Percentiles rank a stretch among this genome's conserved stretches.
Evolutionary conservation across 2,113 vertebrate genomes (phyloP).

Genomic region (Grus americana): DNA sequence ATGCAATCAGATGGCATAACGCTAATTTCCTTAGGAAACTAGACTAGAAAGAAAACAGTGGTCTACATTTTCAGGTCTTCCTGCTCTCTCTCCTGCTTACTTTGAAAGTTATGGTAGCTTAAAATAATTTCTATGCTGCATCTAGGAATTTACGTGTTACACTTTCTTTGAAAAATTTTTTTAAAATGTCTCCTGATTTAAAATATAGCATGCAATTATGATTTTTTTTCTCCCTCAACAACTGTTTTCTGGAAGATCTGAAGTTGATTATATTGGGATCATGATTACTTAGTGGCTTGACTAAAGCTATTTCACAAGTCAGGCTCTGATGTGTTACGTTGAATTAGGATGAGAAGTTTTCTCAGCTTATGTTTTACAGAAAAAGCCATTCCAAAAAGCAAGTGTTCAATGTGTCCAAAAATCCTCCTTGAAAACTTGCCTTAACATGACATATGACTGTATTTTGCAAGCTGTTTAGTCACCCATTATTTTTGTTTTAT

Average conservation of each 20-base stretch:
- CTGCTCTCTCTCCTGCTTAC: background rate
- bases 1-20: background rate
- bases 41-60: background rate
- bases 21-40: background rate
- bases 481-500: conserved; percentile 20
- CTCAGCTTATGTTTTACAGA: background rate
- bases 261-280: background rate
- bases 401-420: background rate
- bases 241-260: background rate
- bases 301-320: background rate
- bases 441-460: background rate
- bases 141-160: background rate
- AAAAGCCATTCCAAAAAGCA: background rate
- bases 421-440: background rate
- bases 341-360: background rate
- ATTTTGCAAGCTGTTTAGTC: conserved; percentile 20
- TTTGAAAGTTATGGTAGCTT: background rate
- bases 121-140: background rate
- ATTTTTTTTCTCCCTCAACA: background rate
- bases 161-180: background rate
- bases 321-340: background rate
- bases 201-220: background rate
- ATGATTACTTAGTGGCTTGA: background rate
- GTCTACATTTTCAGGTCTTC: background rate
- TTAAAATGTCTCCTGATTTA: background rate